These are phyloP conservation scores for Toxonevra muliebris DNA, from an alignment of 2,888 invertebrate species.

Conservation along the genomic window DNA sequence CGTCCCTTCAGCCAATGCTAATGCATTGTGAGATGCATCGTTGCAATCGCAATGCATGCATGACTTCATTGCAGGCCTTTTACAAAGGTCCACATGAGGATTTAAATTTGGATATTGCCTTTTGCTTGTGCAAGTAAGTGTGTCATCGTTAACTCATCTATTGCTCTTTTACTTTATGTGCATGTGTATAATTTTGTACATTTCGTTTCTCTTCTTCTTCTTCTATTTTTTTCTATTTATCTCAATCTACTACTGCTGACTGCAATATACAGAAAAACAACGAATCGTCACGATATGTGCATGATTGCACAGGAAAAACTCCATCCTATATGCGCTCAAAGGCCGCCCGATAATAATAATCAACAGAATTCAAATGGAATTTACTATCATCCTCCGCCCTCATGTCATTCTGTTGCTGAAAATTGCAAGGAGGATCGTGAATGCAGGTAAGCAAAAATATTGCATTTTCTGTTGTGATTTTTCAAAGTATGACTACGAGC, in stretches of 20 bases:
- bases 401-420: conserved; percentile 86
- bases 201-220: conserved; percentile 14
- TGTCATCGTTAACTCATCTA: background rate
- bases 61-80: conserved; percentile 86
- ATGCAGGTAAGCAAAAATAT: conserved; percentile 75
- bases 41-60: conserved; percentile 87
- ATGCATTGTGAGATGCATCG: conserved; percentile 80
- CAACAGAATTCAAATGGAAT: conserved; percentile 66
- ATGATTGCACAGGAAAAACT: conserved; percentile 89
- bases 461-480: background rate
- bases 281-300: conserved; percentile 86
- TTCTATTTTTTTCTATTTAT: conserved; percentile 19
- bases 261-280: conserved; percentile 75
- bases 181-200: background rate
- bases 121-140: conserved; percentile 92
- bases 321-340: conserved; percentile 88
- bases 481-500: background rate
- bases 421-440: conserved; percentile 82
- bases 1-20: conserved; percentile 83
- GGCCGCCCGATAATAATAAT: conserved; percentile 71
- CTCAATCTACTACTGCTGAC: conserved; percentile 35
- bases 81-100: conserved; percentile 82
- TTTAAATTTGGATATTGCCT: conserved; percentile 89
- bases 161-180: conserved; percentile 20
- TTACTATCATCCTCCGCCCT: conserved; percentile 75